Evolutionary conservation across 2,113 vertebrate genomes (phyloP), one percentile per base, ranked within the genome.

Genomic region (Ascaphus truei): DNA sequence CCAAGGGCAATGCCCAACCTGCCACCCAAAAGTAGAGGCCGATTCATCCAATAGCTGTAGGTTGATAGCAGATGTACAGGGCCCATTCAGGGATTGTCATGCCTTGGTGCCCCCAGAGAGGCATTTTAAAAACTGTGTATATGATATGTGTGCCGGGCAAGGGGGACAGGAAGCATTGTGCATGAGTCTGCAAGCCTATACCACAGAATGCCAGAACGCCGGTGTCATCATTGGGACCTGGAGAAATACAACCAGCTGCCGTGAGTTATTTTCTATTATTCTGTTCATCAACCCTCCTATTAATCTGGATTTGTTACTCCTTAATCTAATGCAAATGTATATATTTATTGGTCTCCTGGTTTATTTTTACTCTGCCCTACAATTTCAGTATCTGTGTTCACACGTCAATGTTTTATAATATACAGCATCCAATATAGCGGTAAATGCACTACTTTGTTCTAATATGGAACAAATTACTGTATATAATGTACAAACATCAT

Each of bases 41-140:
- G 33, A 50, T 23, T 73, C 77, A 12, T 47, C 58, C 48, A 31
- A 56, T 16, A 26, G 77, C 52, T 83, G 79, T 41, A 79, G 78
- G 23, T 30, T 50, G 8, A 29, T 80, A 31, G 39, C 64, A 52
- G 57, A 61, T 22, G 57, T 75, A 34, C 25, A 33, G n/a, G 78
- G 79, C 13, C 45, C 72, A 4, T 83, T 81, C 34, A 43, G 71
- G 27, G 58, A n/a, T 4, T 84, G 78, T 34, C 75, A 72, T 29
- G 34, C 63, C 2, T 18, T 48, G 18, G 63, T 83, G 5, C 62
- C 75, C 29, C 78, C 78, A 47, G 7, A 57, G n/a, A 61, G 59
- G 1, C 77, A 74, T 30, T 73, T 74, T 56, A 31, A 78, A 4
- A 74, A 62, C 57, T 85, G 79, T 47, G 72, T 79, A 27, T 79